Evolutionary conservation across 2,888 invertebrate genomes (phyloP).

Genomic region (Caenorhabditis doughertyi): DNA sequence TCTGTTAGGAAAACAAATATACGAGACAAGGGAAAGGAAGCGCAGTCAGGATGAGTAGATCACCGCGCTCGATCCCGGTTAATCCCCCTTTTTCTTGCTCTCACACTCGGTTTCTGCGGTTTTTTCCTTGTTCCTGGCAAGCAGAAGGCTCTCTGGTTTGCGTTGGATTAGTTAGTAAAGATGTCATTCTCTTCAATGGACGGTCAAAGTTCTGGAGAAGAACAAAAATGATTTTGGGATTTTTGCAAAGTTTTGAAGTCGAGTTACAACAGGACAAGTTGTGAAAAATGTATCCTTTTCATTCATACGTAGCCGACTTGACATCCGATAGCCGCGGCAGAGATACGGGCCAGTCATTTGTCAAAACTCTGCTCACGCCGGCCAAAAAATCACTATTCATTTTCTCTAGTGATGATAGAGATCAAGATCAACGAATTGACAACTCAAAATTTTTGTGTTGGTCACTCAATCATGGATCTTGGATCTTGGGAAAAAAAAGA

Average conservation of each 20-base stretch:
- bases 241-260: slow-evolving; percentile 37
- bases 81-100: slow-evolving; percentile 16
- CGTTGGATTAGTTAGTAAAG: slow-evolving; percentile 9
- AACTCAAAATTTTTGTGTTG: slow-evolving; percentile 24
- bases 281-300: slow-evolving; percentile 60
- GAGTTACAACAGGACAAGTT: slow-evolving; percentile 48
- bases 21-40: slow-evolving; percentile 33
- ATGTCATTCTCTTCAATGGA: slow-evolving; percentile 18
- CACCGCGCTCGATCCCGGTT: slow-evolving; percentile 40
- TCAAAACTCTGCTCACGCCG: slow-evolving; percentile 49
- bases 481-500: not conserved
- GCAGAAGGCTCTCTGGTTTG: not conserved
- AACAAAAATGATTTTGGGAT: not conserved
- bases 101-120: slow-evolving; percentile 22
- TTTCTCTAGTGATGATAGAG: slow-evolving; percentile 41
- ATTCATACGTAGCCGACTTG: slow-evolving; percentile 57
- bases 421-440: slow-evolving; percentile 34
- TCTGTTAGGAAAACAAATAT: slow-evolving; percentile 55
- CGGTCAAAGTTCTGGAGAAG: slow-evolving; percentile 37
- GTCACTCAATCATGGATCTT: slow-evolving; percentile 40
- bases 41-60: slow-evolving; percentile 41
- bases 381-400: slow-evolving; percentile 56
- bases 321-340: slow-evolving; percentile 60
- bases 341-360: slow-evolving; percentile 57
- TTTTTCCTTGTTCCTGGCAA: slow-evolving; percentile 19